Conservation (phyloP, 2,113 vertebrate genomes). For the Chionodraco myersi region DNA sequence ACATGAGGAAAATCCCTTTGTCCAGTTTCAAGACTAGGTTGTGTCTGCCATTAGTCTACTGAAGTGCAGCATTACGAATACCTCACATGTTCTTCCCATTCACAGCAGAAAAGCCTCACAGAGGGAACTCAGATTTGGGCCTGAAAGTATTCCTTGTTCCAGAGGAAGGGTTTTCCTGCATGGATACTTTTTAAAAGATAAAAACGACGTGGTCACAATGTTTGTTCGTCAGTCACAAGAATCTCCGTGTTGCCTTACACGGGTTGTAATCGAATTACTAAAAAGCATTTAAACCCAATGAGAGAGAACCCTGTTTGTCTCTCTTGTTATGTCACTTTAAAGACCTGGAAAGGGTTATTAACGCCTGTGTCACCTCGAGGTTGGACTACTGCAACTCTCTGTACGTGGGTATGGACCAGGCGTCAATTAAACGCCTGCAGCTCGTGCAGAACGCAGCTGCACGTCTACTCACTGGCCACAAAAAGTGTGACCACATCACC, state of each 20-base stretch:
- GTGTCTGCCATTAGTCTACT: neutral
- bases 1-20: neutral
- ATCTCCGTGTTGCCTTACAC: slow-evolving; percentile 60
- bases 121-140: neutral
- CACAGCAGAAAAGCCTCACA: neutral
- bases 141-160: neutral
- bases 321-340: slow-evolving; percentile 4
- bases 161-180: neutral
- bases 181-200: neutral
- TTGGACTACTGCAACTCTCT: no score
- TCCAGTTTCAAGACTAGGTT: neutral
- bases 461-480: no score
- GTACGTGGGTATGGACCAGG: no score
- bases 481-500: no score
- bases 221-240: slow-evolving; percentile 55
- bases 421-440: no score
- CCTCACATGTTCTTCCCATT: neutral
- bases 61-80: neutral
- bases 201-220: neutral
- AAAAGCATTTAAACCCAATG: slow-evolving; percentile 48
- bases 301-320: slow-evolving; percentile 24
- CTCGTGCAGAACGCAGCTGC: no score
- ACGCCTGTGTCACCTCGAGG: no score
- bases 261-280: slow-evolving; percentile 52
- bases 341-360: no score